Conservation (phyloP, 2,797 vertebrate species). For the Hoplostethus atlanticus region DNA sequence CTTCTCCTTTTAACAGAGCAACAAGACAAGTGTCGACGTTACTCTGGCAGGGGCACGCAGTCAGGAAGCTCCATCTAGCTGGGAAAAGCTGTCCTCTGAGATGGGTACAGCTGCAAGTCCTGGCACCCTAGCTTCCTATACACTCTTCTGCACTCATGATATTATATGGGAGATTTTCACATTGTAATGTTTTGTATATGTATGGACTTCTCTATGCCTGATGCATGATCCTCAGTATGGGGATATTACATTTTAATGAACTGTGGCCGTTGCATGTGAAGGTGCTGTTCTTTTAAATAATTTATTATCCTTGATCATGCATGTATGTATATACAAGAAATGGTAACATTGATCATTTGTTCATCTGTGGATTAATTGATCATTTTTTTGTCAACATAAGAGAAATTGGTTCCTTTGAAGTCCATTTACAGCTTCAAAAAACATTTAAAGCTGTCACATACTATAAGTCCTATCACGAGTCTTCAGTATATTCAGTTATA, state of each 20-base stretch:
- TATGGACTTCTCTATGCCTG: slow-evolving; percentile 9
- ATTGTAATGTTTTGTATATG: slow-evolving; percentile 34
- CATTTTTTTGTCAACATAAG: background rate
- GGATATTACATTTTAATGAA: background rate
- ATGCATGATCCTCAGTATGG: slow-evolving; percentile 20
- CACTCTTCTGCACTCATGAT: slow-evolving; percentile 51
- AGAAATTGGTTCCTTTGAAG: background rate
- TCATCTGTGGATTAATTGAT: background rate
- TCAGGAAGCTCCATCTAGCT: slow-evolving; percentile 49
- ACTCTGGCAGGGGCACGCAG: slow-evolving; percentile 69
- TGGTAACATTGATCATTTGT: background rate
- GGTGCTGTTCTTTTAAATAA: slow-evolving; percentile 15
- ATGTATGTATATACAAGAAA: background rate
- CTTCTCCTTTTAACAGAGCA: slow-evolving; percentile 76
- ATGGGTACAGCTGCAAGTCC: slow-evolving; percentile 7
- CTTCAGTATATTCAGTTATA: background rate
- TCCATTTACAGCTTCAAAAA: background rate
- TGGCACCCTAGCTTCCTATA: background rate
- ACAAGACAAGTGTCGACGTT: slow-evolving; percentile 68
- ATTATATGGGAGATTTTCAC: slow-evolving; percentile 30
- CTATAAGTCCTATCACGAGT: background rate
- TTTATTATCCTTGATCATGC: slow-evolving; percentile 5
- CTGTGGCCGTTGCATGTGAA: slow-evolving; percentile 9
- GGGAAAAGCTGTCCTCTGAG: slow-evolving; percentile 1
- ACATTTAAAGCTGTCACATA: background rate